Percentiles rank a stretch among this genome's conserved stretches.
Evolutionary conservation across 2,888 invertebrate genomes (phyloP).

Genomic region (Hoplodrina ambigua): DNA sequence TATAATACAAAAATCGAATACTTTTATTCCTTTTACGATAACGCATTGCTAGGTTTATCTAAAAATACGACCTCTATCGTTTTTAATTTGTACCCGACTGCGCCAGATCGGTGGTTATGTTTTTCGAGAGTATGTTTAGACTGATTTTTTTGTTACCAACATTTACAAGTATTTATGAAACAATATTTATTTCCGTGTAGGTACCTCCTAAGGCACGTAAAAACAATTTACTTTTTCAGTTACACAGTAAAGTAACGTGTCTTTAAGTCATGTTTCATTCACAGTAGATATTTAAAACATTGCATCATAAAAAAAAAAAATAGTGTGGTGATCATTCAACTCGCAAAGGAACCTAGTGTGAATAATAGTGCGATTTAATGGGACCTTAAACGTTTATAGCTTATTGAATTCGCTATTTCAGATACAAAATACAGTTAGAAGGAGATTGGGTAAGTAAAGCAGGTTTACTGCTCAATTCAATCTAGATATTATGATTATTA

Average conservation of each 20-base stretch:
- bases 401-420: conserved; percentile 54
- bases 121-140: too few species aligned
- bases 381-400: conserved; percentile 37
- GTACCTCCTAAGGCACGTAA: too few species aligned
- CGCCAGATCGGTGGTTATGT: too few species aligned
- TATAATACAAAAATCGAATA: too few species aligned
- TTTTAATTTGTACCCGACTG: too few species aligned
- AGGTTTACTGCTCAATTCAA: conserved; percentile 51
- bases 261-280: background rate
- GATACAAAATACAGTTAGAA: conserved; percentile 53
- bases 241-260: background rate
- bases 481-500: conserved; percentile 39
- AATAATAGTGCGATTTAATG: conserved; percentile 12
- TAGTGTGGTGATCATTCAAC: background rate
- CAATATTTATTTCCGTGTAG: too few species aligned
- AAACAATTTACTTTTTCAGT: too few species aligned
- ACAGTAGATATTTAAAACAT: background rate
- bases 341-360: conserved; percentile 1
- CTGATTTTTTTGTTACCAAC: background rate
- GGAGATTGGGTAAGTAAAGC: conserved; percentile 46
- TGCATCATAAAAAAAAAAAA: conserved; percentile 4
- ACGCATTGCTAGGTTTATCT: too few species aligned
- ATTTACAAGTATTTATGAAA: too few species aligned
- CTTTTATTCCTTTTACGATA: too few species aligned
- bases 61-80: too few species aligned